phyloP scores from a whole-genome alignment of 2,113 vertebrate genomes.

The Sander vitreus region DNA sequence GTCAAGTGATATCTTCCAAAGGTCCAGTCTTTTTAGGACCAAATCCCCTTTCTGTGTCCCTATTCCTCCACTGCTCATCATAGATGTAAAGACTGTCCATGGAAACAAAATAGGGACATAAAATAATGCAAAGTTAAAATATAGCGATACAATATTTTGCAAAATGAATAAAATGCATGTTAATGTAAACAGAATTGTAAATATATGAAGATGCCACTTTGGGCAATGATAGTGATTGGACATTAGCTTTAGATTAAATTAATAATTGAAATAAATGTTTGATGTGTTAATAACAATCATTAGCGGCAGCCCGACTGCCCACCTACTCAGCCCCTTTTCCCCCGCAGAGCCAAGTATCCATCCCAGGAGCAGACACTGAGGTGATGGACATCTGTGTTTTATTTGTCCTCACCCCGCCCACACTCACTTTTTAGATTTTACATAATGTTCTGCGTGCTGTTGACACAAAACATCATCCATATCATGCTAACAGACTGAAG shows the following conservation, averaged over 20 bases:
- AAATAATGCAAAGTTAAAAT: background rate
- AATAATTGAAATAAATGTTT: background rate
- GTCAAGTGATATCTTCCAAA: too few species aligned
- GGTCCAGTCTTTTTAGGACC: too few species aligned
- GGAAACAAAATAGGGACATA: background rate
- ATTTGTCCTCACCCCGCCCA: constrained; percentile 1
- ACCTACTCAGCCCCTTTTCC: too few species aligned
- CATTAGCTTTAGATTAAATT: background rate
- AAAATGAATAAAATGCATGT: too few species aligned
- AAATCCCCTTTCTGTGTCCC: too few species aligned
- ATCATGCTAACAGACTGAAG: background rate
- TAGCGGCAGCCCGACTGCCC: background rate
- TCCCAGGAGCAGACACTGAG: constrained; percentile 4
- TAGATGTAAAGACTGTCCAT: too few species aligned
- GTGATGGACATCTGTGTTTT: constrained; percentile 19
- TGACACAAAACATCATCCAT: background rate
- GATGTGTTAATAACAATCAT: background rate
- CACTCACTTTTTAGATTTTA: constrained; percentile 15
- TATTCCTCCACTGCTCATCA: too few species aligned
- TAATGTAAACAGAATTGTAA: background rate
- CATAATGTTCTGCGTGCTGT: constrained; percentile 21
- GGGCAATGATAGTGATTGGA: background rate
- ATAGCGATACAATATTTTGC: background rate
- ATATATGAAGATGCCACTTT: background rate
- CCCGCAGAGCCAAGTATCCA: background rate